Evolutionary conservation across 2,113 vertebrate genomes (phyloP).

Genomic region (Dasyprocta punctata): DNA sequence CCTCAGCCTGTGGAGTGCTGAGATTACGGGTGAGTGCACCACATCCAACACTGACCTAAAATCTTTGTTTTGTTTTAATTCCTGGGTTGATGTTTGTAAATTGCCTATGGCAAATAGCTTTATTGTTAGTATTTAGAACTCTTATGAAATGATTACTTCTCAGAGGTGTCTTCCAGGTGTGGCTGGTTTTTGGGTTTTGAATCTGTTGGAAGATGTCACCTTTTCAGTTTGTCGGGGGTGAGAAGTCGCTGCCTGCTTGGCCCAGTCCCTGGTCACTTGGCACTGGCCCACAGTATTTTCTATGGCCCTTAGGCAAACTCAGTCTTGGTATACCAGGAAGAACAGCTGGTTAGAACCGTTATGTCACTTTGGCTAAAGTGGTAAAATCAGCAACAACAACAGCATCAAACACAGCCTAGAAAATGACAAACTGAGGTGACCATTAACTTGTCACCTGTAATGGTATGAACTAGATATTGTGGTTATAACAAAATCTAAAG

Average conservation of each 20-base stretch:
- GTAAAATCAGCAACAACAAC: background rate
- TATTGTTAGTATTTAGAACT: background rate
- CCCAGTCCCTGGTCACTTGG: background rate
- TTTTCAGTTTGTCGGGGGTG: background rate
- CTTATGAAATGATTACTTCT: background rate
- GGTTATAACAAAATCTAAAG: background rate
- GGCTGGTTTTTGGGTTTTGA: background rate
- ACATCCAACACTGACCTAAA: background rate
- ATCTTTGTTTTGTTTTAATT: background rate
- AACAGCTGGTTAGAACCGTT: background rate
- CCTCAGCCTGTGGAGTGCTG: background rate
- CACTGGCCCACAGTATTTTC: background rate
- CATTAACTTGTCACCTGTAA: background rate
- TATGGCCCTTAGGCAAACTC: background rate
- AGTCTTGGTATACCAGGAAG: background rate
- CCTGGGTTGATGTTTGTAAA: background rate
- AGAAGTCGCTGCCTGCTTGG: background rate
- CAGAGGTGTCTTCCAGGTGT: background rate
- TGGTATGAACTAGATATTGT: background rate
- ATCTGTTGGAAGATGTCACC: background rate
- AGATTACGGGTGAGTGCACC: background rate
- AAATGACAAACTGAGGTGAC: background rate
- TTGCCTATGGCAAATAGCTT: background rate
- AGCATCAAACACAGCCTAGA: background rate
- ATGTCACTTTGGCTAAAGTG: background rate